Evolutionary conservation across 2,888 invertebrate genomes (phyloP), one percentile per base, ranked within the genome.

Genomic region (Colostygia pectinataria): DNA sequence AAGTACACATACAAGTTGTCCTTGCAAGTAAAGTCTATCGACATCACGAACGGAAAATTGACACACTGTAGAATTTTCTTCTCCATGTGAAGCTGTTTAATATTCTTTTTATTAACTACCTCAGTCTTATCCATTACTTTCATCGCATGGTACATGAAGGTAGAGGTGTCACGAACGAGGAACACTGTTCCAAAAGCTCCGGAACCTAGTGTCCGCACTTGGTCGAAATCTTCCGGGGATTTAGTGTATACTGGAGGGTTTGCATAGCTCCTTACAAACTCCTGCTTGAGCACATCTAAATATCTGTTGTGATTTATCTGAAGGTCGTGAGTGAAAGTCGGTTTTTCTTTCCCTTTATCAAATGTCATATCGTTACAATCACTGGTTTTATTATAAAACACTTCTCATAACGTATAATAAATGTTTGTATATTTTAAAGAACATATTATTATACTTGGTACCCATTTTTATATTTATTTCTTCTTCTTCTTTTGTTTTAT

Each of bases 171-270:
- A 65, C 91, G 92, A 18, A 91, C 92, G 8, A 95, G 79, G 68
- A 95, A 93, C 4, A 98, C 98, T 33, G 94, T 92, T 2, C 98
- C 97, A 77, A 97, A 98, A 0, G 97, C 94, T 1, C 98, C 98
- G 0, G 93, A 91, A 0, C 97, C 98, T 41, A 98, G 77, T 0
- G 95, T 95, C 66, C 93, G 92, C 23, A 95, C 84, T 40, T 93
- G 79, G 53, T 95, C 94, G 71, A 94, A 97, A 65, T 96, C 95
- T 8, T 92, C 82, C 2, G 57, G 47, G 1, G 65, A 55, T 58
- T 75, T 79, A 9, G 61, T 47, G 41, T 62, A 73, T 2, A 46
- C 7, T 20, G 51, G 29, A 7, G 64, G 57, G 36, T 65, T 61
- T 5, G 49, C 36, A 41, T 71, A 68, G 7, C 14, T 64, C 32